Evolutionary conservation across 1,140 invertebrate genomes (phyloP), one percentile per base, ranked within the genome.

Genomic region (Penaeus japonicus): DNA sequence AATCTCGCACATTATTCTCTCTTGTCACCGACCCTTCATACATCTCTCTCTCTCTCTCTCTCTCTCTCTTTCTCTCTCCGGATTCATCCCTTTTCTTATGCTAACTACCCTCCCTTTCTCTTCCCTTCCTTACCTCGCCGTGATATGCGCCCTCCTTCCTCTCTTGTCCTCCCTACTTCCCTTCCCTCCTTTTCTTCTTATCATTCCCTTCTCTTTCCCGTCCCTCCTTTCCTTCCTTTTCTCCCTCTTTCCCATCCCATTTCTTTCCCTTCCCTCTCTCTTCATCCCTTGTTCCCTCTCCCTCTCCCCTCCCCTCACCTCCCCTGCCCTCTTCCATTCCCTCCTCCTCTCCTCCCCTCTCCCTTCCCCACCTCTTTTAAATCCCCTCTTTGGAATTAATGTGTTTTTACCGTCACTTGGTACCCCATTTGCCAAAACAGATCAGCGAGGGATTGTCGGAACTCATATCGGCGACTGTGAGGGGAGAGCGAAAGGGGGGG

Each of bases 381-480:
- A 82, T 57, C 27, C 55, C 70, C 84, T 54, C 73, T 54, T 79
- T 59, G 75, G 84, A 85, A 85, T 85, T 84, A 84, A 84, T 78
- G 84, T 85, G 84, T 85, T 85, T 82, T 78, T 78, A 78, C 59
- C 84, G 75, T n/a, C 84, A 85, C 84, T 85, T 85, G 84, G 73
- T 85, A 73, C 82, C 82, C 82, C 84, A 85, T 85, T 85, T 85
- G 84, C 84, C 84, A 85, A 85, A 85, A 77, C 84, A 85, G 84
- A 85, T 85, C 84, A 85, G 75, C 75, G n/a, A 10, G 47, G 84
- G 84, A 85, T 85, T 78, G 35, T 54, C 47, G n/a, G 75, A 55
- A 20, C 73, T 82, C 79, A 59, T 39, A 39, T 39, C 7, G 35
- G 35, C 3, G 35, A 7, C 7, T 39, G 7, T 4, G 35, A 39